A percentile compares a stretch with the other conserved stretches of the same genome.
Conservation (phyloP, 2,888 invertebrate genomes). For the Lepidochrysops patricia region DNA sequence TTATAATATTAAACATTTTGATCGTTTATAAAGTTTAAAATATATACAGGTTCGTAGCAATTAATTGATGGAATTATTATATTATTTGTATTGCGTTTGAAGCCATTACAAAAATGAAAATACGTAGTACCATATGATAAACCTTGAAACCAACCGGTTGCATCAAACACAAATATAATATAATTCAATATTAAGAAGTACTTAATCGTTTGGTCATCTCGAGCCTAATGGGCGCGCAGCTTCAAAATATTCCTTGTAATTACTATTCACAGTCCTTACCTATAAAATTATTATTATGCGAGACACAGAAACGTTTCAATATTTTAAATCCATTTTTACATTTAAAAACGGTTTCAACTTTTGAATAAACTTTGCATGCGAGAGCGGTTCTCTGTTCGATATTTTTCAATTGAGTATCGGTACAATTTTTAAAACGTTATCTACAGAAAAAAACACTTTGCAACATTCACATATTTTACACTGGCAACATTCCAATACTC, state of each 20-base stretch:
- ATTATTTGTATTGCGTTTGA: neutral
- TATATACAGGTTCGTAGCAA: too few species aligned
- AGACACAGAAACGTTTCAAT: neutral
- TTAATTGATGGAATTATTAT: too few species aligned
- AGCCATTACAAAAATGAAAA: too few species aligned
- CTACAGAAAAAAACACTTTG: constrained; percentile 41
- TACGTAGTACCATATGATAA: too few species aligned
- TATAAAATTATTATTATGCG: neutral
- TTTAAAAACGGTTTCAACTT: neutral
- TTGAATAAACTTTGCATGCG: neutral
- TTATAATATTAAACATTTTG: too few species aligned
- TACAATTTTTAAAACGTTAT: constrained; percentile 28
- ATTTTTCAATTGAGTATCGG: neutral
- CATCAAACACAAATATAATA: too few species aligned
- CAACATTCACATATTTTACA: constrained; percentile 44
- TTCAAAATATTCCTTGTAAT: neutral
- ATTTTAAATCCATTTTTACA: neutral
- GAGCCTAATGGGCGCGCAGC: too few species aligned
- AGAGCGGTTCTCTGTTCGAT: neutral
- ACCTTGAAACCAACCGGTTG: too few species aligned
- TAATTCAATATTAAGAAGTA: too few species aligned
- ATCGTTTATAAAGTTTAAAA: too few species aligned
- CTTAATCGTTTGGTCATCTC: too few species aligned
- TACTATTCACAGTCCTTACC: neutral
- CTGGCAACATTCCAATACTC: constrained; percentile 37